phyloP scores from a whole-genome alignment of 2,113 vertebrate genomes.

The Piprites chloris region DNA sequence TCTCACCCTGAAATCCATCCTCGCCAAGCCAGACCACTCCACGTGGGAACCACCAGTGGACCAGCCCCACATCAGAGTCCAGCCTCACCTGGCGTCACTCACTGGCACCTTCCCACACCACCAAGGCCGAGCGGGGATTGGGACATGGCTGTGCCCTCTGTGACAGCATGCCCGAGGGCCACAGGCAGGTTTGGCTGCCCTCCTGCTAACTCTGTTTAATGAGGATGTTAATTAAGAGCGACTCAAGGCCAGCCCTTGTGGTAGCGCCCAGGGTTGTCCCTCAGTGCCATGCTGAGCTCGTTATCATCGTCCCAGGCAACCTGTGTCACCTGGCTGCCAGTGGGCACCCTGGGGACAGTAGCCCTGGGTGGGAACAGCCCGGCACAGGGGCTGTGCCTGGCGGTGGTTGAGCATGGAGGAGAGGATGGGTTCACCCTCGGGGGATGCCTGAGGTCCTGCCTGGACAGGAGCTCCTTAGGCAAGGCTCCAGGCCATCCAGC shows the following conservation, averaged over 20 bases:
- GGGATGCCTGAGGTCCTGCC: background rate
- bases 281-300: background rate
- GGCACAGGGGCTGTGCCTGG: background rate
- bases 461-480: background rate
- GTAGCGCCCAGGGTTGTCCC: background rate
- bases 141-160: background rate
- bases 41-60: fast-evolving
- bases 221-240: constrained; percentile 29
- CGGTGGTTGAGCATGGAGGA: background rate
- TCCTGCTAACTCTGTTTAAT: constrained; percentile 4
- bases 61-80: fast-evolving
- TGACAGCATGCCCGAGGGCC: background rate
- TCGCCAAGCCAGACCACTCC: background rate
- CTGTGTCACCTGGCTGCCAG: background rate
- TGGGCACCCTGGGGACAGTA: background rate
- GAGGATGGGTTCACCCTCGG: background rate
- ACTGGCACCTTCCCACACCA: background rate
- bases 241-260: background rate
- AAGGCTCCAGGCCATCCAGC: background rate
- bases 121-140: fast-evolving
- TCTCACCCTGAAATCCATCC: fast-evolving
- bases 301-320: background rate
- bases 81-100: background rate
- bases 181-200: background rate
- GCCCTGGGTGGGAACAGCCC: background rate